Base-by-base conservation (phyloP, 1,140 invertebrate genomes). In the Zelostemma sp. region DNA sequence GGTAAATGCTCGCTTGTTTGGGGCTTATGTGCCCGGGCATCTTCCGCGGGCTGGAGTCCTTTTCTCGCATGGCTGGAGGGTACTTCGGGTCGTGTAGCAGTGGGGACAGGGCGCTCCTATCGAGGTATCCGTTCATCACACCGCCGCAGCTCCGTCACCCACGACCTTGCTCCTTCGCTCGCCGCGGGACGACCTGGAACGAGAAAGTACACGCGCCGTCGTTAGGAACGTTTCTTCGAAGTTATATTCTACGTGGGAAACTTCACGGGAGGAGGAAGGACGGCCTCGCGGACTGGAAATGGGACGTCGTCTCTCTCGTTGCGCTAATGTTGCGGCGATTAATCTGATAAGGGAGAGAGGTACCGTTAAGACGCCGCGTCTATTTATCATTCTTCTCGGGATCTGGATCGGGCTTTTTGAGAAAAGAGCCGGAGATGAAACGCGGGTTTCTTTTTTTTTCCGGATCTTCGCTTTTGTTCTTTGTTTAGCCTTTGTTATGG, bases 21-120 rank as follows among this genome's bases (percentile, higher is more conserved):
- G 90, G 91, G 76, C 90, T 91, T 76, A 88, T 88, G 80, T 89
- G 87, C 38, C 87, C 87, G 21, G 87, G 85, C 91, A 92, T 92
- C 84, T 93, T 92, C 77, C 91, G 87, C 60, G 91, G 91, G 74
- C 90, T 91, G 62, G 91, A 91, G 85, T 93, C 91, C 84, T 93
- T 93, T 85, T 93, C 92, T 84, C 92, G 90, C 91, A 93, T 92
- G 77, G 83, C 84, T 85, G 81, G 79, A 51, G 80, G 79, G 62
- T 82, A 84, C 56, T 81, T 81, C 40, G 79, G 80, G 68, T 82
- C 79, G 77, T 78, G 79, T 63, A 79, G 74, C 73, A 79, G 73
- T 71, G 81, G 82, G 79, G 80, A 78, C 74, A 81, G 76, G 73
- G 75, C 81, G 77, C 77, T 80, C 53, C 69, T 78, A 73, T 79